A percentile compares a stretch with the other conserved stretches of the same genome.
Conservation (phyloP, 2,888 invertebrate species). For the Volucella zonaria region DNA sequence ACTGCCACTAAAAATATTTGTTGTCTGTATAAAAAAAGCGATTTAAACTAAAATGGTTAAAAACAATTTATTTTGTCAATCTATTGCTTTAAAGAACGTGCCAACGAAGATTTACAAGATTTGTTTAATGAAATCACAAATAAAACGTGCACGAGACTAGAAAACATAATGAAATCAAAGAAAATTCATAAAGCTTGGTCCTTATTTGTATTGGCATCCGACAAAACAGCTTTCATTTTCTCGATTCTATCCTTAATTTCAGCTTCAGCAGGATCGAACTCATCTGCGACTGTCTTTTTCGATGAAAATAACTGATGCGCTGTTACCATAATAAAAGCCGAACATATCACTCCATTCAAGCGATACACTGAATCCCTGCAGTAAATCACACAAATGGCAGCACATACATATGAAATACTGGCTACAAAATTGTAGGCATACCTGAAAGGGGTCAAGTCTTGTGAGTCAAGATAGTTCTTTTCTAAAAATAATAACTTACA, state of each 20-base stretch:
- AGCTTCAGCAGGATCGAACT: slow-evolving; percentile 38
- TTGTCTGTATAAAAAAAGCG: too few relatives aligned
- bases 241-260: slow-evolving; percentile 64
- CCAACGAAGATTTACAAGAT: slow-evolving; percentile 4
- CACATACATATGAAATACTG: slow-evolving; percentile 83
- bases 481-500: slow-evolving; percentile 83
- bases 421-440: slow-evolving; percentile 74
- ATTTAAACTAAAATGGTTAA: not conserved
- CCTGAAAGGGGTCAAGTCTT: slow-evolving; percentile 56
- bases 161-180: slow-evolving; percentile 16
- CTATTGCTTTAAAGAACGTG: not conserved
- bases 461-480: not conserved
- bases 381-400: slow-evolving; percentile 84
- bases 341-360: slow-evolving; percentile 85
- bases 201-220: slow-evolving; percentile 21
- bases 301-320: slow-evolving; percentile 84
- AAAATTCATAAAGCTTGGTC: slow-evolving; percentile 43
- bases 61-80: not conserved
- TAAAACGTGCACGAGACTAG: slow-evolving; percentile 37
- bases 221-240: slow-evolving; percentile 68
- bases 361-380: slow-evolving; percentile 86
- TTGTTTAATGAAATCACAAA: slow-evolving; percentile 23
- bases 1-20: too few relatives aligned
- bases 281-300: slow-evolving; percentile 25
- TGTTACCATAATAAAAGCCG: slow-evolving; percentile 84